A percentile compares a stretch with the other conserved stretches of the same genome.
These are phyloP conservation scores for Aepyceros melampus DNA, from an alignment of 2,113 vertebrate species.

Conservation along the genomic window DNA sequence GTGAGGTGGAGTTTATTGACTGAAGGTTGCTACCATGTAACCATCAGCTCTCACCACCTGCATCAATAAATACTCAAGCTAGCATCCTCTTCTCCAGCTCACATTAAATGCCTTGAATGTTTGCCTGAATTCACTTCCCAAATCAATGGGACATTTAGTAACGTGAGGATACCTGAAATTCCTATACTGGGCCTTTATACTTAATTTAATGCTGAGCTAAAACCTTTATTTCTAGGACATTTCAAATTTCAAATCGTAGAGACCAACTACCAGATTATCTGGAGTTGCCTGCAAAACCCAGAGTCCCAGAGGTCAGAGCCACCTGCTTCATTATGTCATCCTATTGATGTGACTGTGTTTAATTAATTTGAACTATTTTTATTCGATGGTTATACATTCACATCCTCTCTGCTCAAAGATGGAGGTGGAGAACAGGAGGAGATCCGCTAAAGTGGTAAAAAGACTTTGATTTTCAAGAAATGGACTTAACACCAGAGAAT, in stretches of 20 bases:
- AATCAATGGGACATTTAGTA: neutral
- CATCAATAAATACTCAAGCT: neutral
- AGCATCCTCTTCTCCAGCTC: neutral
- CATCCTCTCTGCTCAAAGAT: neutral
- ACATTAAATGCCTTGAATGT: neutral
- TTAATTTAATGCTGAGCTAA: neutral
- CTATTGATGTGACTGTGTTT: slow-evolving; percentile 5
- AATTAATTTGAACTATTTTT: slow-evolving; percentile 50
- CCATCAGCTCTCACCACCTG: neutral
- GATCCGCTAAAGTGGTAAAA: slow-evolving; percentile 4
- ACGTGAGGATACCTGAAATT: neutral
- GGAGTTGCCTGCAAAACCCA: slow-evolving; percentile 6
- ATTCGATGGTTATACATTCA: slow-evolving; percentile 12
- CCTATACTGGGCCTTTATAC: neutral
- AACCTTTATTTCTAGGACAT: neutral
- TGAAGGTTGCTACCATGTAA: slow-evolving; percentile 11
- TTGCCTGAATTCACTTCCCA: neutral
- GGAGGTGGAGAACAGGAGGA: neutral
- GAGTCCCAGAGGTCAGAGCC: neutral
- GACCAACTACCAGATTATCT: neutral
- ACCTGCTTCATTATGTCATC: neutral
- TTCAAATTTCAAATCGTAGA: neutral
- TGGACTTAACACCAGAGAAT: neutral
- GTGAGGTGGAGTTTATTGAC: neutral
- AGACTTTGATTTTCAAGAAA: slow-evolving; percentile 19